Evolutionary conservation across 2,797 vertebrate genomes (phyloP).

Genomic region (Danio aesculapii): DNA sequence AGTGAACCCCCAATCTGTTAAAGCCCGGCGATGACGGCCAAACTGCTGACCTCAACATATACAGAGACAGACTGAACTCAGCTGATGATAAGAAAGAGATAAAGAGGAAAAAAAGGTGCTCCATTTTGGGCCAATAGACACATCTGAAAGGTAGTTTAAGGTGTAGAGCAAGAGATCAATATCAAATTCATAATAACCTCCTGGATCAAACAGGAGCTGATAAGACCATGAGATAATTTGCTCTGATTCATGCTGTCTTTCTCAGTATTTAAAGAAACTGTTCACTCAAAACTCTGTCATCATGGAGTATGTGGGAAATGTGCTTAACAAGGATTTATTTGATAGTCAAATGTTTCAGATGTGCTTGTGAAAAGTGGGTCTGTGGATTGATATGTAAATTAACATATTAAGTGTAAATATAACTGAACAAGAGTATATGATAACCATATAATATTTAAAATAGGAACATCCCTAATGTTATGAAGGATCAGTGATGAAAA

Average conservation of each 20-base stretch:
- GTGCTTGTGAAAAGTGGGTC: too few relatives aligned
- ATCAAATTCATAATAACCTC: slow-evolving; percentile 37
- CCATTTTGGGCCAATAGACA: slow-evolving; percentile 48
- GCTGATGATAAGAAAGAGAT: slow-evolving; percentile 62
- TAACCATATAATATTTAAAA: too few relatives aligned
- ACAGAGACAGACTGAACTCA: slow-evolving; percentile 53
- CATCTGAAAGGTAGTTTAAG: slow-evolving; percentile 35
- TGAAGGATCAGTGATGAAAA: too few relatives aligned
- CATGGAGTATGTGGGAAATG: not conserved
- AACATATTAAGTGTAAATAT: too few relatives aligned
- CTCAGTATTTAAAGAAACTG: not conserved
- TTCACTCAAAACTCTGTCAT: not conserved
- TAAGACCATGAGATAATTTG: slow-evolving; percentile 21
- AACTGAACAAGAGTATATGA: too few relatives aligned
- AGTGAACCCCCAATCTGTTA: slow-evolving; percentile 42
- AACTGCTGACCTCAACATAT: slow-evolving; percentile 29
- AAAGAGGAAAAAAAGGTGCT: slow-evolving; percentile 53
- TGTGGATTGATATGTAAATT: too few relatives aligned
- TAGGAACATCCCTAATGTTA: too few relatives aligned
- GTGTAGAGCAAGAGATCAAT: not conserved
- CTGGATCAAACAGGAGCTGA: slow-evolving; percentile 25
- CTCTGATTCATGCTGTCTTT: not conserved
- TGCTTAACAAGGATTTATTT: not conserved
- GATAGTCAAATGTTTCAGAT: too few relatives aligned
- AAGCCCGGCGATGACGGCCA: not conserved